phyloP scores from a whole-genome alignment of 2,888 invertebrate species.

The Maniola hyperantus region DNA sequence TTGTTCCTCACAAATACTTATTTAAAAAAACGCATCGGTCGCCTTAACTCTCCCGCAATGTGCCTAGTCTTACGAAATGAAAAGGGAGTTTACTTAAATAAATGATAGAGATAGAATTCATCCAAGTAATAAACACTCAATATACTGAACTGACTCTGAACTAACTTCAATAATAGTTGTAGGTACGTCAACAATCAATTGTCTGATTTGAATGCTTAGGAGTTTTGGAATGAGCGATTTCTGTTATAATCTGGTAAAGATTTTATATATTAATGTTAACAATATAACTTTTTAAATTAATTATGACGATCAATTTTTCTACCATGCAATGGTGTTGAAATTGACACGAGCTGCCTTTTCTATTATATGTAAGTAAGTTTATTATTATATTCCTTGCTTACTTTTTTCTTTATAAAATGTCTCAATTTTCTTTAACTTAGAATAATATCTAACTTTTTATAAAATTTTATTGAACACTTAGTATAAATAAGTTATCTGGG shows the following conservation, averaged over 20 bases:
- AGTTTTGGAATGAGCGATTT: background rate
- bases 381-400: too few species aligned
- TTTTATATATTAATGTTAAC: background rate
- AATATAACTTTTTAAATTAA: background rate
- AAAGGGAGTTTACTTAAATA: background rate
- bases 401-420: background rate
- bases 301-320: background rate
- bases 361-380: too few species aligned
- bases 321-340: too few species aligned
- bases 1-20: background rate
- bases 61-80: background rate
- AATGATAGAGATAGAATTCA: too few species aligned
- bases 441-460: background rate
- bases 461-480: background rate
- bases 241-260: background rate
- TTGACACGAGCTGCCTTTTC: too few species aligned
- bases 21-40: background rate
- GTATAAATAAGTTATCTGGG: background rate
- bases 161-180: background rate
- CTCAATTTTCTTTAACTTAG: background rate
- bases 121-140: background rate
- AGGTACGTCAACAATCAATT: background rate
- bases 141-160: background rate
- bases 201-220: background rate
- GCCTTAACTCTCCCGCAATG: background rate